Percentiles rank a stretch among this genome's conserved stretches.
phyloP scores from a whole-genome alignment of 2,797 vertebrate genomes.

The Lagorchestes hirsutus region DNA sequence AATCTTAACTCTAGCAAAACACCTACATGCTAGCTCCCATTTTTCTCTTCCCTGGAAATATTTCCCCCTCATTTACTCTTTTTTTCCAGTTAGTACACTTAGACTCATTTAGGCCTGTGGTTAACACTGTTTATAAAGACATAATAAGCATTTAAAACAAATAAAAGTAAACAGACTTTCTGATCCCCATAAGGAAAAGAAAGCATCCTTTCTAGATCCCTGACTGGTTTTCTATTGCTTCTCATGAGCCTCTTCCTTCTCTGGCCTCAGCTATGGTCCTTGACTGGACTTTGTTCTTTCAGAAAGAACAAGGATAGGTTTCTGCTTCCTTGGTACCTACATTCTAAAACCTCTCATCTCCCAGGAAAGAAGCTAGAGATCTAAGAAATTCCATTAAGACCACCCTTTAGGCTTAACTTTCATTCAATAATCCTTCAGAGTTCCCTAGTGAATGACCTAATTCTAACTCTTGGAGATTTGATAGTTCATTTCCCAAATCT shows the following conservation, averaged over 20 bases:
- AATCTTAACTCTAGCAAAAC: background rate
- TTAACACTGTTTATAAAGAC: background rate
- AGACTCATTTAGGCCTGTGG: background rate
- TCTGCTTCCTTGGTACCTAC: background rate
- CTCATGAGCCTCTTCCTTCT: background rate
- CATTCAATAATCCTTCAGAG: background rate
- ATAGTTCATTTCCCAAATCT: background rate
- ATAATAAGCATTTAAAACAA: background rate
- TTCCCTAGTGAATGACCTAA: background rate
- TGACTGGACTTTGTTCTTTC: background rate
- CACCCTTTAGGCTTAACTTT: background rate
- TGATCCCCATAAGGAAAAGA: background rate
- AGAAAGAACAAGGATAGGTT: background rate
- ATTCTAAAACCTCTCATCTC: background rate
- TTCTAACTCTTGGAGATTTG: background rate
- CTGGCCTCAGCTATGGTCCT: background rate
- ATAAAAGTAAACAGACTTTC: background rate
- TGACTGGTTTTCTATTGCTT: background rate
- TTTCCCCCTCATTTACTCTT: background rate
- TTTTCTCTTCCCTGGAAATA: background rate
- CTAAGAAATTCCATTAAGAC: background rate
- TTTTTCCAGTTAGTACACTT: background rate
- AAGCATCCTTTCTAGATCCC: background rate
- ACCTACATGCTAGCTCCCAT: background rate
- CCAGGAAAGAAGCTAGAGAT: background rate